Conservation (phyloP, 2,113 vertebrate genomes). For the Gavialis gangeticus region DNA sequence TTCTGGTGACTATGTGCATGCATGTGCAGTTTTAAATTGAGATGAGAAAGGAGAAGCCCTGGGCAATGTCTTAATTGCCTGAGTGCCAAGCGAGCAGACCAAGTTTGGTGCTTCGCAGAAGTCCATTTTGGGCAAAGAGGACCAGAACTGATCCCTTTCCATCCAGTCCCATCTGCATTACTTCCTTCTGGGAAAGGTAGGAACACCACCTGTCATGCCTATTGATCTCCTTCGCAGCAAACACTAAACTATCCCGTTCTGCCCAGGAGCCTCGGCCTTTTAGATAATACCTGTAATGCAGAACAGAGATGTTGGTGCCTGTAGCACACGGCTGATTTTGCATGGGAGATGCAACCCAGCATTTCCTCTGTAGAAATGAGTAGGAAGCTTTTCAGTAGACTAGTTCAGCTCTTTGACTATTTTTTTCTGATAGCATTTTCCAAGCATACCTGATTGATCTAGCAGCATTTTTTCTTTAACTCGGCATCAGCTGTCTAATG, state of each 20-base stretch:
- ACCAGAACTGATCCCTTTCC: background rate
- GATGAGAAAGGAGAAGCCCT: background rate
- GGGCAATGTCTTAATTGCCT: background rate
- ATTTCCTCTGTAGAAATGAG: background rate
- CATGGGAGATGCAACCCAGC: background rate
- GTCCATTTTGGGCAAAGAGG: background rate
- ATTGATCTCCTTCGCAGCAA: background rate
- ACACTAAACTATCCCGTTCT: background rate
- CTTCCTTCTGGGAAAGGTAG: background rate
- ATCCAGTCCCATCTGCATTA: background rate
- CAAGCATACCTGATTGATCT: background rate
- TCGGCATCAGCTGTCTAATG: background rate
- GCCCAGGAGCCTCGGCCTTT: rapidly evolving
- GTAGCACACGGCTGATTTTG: background rate
- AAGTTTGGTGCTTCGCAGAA: background rate
- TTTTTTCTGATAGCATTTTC: background rate
- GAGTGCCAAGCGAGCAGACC: background rate
- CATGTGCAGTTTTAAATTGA: background rate
- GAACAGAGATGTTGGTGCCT: background rate
- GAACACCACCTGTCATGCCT: background rate
- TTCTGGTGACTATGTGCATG: background rate
- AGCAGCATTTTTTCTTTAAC: background rate
- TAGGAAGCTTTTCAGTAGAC: background rate
- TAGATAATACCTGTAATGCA: background rate
- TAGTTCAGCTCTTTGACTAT: background rate